phyloP scores from a whole-genome alignment of 2,113 vertebrate species.

The Lasiurus borealis region DNA sequence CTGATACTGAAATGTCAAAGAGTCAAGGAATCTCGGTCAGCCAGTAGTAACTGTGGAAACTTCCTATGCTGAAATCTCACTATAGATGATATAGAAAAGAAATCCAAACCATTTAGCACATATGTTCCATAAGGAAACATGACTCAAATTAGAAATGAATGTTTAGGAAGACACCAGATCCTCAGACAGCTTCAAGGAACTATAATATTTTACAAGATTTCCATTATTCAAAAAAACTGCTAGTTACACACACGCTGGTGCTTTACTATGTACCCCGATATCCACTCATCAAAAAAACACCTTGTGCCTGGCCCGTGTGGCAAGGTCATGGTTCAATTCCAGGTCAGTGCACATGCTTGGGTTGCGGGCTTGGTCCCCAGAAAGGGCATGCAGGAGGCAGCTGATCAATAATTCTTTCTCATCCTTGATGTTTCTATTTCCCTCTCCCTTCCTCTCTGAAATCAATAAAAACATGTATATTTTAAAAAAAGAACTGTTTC shows the following conservation, averaged over 20 bases:
- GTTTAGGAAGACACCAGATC: neutral
- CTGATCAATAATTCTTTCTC: too few species aligned
- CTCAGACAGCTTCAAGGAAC: neutral
- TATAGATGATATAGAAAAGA: neutral
- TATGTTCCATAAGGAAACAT: neutral
- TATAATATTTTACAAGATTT: neutral
- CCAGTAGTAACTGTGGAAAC: neutral
- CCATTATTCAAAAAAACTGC: neutral
- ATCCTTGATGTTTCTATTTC: too few species aligned
- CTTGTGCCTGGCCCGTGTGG: neutral
- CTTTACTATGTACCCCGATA: neutral
- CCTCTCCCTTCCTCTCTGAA: too few species aligned
- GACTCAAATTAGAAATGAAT: slow-evolving; percentile 10
- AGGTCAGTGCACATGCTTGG: too few species aligned
- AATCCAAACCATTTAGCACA: neutral
- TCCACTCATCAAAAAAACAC: slow-evolving; percentile 17
- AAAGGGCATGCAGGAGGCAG: too few species aligned
- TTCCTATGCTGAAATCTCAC: neutral
- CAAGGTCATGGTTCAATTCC: too few species aligned
- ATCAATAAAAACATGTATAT: too few species aligned
- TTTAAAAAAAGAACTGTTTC: too few species aligned
- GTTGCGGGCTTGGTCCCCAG: too few species aligned
- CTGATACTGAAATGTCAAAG: slow-evolving; percentile 91
- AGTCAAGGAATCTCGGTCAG: slow-evolving; percentile 58
- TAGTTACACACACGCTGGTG: neutral